Evolutionary conservation across 2,888 invertebrate species (phyloP), one percentile per base, ranked within the genome.

Genomic region (Sphecodes monilicornis): DNA sequence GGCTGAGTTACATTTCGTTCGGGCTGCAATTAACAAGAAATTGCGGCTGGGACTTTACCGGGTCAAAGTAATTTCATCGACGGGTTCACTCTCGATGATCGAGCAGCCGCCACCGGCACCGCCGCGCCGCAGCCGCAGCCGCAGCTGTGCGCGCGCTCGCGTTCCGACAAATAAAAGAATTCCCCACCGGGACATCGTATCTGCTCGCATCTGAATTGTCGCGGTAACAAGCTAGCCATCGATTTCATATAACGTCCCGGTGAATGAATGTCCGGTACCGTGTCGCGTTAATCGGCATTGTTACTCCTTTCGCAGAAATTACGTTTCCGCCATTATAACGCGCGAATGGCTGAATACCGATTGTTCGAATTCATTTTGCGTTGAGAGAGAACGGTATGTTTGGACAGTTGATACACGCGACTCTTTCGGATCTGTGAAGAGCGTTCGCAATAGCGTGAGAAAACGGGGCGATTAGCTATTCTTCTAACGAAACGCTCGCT

Each of bases 21-120:
- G 72, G 43, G 43, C 69, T 68, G 70, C 80, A 84, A 88, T 88
- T 84, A 88, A 78, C 66, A 68, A 84, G 81, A 72, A 88, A 86
- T 70, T 73, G 78, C 82, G 46, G 80, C 78, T 72, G n/a, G 60
- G 32, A 76, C 41, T 69, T 80, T 60, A 68, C 69, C 39, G 73
- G 89, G 84, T 88, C 88, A 78, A 46, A 88, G 66, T 46, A 77
- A 84, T 77, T 81, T 57, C 10, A 64, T 76, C 80, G 64, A 32
- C 8, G 41, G 29, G 29, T 50, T 50, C 50, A n/a, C n/a, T 29
- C 57, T 16, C 26, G 57, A 41, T 50, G 29, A 36, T 32, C 22
- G 6, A 64, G 64, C 29, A 50, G 50, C 8, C 39, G 6, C 8
- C 39, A 8, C 50, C 22, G 50, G 22, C 22, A 22, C 10, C 6